Conservation (phyloP, 2,797 vertebrate genomes). For the Mustela erminea region DNA sequence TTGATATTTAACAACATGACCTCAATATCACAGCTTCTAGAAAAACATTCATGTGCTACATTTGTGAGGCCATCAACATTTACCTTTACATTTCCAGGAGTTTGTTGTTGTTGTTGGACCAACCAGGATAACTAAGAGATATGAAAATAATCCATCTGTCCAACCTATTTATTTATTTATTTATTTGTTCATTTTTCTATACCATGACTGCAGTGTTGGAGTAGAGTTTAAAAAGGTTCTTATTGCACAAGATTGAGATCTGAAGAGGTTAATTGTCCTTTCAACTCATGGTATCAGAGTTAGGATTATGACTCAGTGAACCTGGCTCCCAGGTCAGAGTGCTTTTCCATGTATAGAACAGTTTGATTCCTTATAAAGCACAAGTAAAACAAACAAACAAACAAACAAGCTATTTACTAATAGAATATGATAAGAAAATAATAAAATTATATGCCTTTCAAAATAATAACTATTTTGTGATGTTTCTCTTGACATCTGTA, state of each 20-base stretch:
- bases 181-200: not conserved
- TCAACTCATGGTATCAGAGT: not conserved
- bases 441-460: not conserved
- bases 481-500: not conserved
- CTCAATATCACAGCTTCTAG: constrained; percentile 18
- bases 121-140: not conserved
- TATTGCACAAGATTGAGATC: not conserved
- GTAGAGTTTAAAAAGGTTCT: not conserved
- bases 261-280: not conserved
- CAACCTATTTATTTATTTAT: not conserved
- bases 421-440: not conserved
- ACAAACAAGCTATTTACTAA: not conserved
- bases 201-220: not conserved
- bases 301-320: not conserved
- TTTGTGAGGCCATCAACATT: not conserved
- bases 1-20: constrained; percentile 45
- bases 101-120: constrained; percentile 23
- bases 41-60: not conserved
- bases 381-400: not conserved
- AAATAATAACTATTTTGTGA: not conserved
- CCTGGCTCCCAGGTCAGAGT: not conserved
- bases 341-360: not conserved
- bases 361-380: not conserved
- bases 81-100: not conserved
- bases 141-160: constrained; percentile 31